Evolutionary conservation across 2,888 invertebrate genomes (phyloP).

Genomic region (Operophtera brumata): DNA sequence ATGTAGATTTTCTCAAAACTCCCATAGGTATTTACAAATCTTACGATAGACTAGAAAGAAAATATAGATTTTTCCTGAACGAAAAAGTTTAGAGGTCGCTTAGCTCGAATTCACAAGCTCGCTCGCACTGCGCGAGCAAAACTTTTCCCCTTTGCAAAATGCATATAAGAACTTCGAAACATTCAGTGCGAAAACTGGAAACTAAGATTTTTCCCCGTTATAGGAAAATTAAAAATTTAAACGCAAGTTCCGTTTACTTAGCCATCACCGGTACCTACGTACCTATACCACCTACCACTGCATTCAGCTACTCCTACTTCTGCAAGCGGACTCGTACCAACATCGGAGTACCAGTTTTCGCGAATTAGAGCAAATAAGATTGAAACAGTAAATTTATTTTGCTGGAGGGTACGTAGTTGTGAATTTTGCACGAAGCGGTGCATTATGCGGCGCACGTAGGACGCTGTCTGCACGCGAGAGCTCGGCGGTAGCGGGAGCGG

Average conservation of each 20-base stretch:
- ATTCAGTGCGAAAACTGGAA: constrained; percentile 50
- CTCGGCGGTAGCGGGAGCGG: constrained; percentile 46
- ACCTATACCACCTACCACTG: constrained; percentile 42
- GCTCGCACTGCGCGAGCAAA: constrained; percentile 57
- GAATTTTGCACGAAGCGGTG: constrained; percentile 74
- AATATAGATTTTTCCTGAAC: constrained; percentile 58
- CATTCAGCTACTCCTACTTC: too few species aligned
- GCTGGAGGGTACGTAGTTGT: constrained; percentile 70
- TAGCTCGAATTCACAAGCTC: constrained; percentile 53
- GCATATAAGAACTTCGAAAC: constrained; percentile 66
- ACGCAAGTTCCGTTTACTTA: constrained; percentile 23
- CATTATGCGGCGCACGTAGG: constrained; percentile 78
- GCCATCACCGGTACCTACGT: constrained; percentile 1
- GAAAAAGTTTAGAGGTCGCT: constrained; percentile 57
- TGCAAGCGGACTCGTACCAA: constrained; percentile 46
- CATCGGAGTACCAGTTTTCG: constrained; percentile 59
- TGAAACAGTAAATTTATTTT: constrained; percentile 75
- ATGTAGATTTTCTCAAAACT: too few species aligned
- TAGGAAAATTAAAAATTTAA: constrained; percentile 41
- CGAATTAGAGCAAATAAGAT: constrained; percentile 77
- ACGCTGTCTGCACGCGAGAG: constrained; percentile 66
- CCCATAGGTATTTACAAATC: not conserved
- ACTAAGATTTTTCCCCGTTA: constrained; percentile 44
- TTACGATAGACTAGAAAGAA: constrained; percentile 31
- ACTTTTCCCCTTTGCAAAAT: constrained; percentile 72